Conservation (phyloP, 2,888 invertebrate genomes). For the Plemyria rubiginata region DNA sequence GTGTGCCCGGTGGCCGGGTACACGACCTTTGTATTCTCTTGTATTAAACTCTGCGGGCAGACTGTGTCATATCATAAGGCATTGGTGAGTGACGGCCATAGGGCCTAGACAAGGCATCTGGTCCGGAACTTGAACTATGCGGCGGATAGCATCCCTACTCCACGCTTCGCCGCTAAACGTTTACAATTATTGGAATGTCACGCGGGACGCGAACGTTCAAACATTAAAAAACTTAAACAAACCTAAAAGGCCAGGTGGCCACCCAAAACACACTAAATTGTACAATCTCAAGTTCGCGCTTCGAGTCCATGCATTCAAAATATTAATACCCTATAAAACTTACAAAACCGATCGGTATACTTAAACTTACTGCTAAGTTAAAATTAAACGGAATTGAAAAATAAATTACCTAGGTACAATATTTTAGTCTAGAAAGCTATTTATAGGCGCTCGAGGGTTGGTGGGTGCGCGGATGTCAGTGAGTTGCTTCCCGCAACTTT, state of each 20-base stretch:
- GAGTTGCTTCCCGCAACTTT: conserved; percentile 78
- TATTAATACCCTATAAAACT: conserved; percentile 83
- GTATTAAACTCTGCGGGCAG: conserved; percentile 84
- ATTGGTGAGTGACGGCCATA: conserved; percentile 70
- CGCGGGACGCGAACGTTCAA: conserved; percentile 78
- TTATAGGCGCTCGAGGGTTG: conserved; percentile 78
- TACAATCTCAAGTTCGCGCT: conserved; percentile 73
- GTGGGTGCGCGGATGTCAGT: conserved; percentile 77
- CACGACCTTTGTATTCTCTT: conserved; percentile 84
- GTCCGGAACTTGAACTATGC: conserved; percentile 58
- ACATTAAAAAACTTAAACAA: conserved; percentile 67
- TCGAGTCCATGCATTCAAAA: conserved; percentile 70
- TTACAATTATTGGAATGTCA: conserved; percentile 83
- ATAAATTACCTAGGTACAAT: conserved; percentile 86
- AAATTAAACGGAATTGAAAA: conserved; percentile 86
- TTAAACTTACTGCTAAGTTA: conserved; percentile 83
- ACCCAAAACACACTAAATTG: conserved; percentile 67
- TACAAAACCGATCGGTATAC: conserved; percentile 83
- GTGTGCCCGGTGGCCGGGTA: conserved; percentile 84
- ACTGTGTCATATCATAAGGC: conserved; percentile 84
- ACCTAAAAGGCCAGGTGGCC: conserved; percentile 72
- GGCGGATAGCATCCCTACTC: conserved; percentile 51
- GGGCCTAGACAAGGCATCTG: conserved; percentile 74
- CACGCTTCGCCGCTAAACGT: conserved; percentile 61
- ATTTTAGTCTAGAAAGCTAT: conserved; percentile 83